Evolutionary conservation across 2,113 vertebrate genomes (phyloP), one percentile per base, ranked within the genome.

Genomic region (Pelobates fuscus): DNA sequence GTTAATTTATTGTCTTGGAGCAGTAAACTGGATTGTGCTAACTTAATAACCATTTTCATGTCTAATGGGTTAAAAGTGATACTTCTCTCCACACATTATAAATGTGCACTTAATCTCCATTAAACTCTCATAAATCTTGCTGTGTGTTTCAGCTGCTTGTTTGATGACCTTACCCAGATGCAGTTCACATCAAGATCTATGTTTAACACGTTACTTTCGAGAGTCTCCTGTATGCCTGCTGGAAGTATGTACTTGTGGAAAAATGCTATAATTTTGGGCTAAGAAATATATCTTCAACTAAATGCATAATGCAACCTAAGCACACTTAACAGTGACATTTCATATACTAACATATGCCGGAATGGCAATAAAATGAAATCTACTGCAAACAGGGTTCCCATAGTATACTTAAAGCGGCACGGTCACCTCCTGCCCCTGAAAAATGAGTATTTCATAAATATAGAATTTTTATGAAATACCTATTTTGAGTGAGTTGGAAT

Each of bases 161-260:
- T 76, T 65, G 57, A 76, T 76, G 66, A 67, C 66, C 72, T 62
- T 59, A 59, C 29, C 63, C 37, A 41, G 67, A 21, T 60, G 52
- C 14, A 32, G 55, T 63, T 59, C 54, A 58, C 54, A 67, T 67
- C 63, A 76, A 67, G 21, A 27, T 43, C 20, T 49, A 2, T 49
- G 63, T n/a, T 58, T 67, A 43, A 25, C 63, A 46, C 59, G 57
- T 67, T 44, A 67, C 29, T 73, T 67, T 37, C 59, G 30, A 29
- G 63, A 67, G 63, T 59, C 24, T 67, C n/a, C 25, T 43, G 59
- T 60, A 43, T 54, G n/a, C 15, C 24, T 46, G 59, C 41, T 67
- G 71, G 52, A 66, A 74, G 57, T 59, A 67, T 59, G 14, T 29
- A 21, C 24, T 46, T 52, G 52, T 62, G 46, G 59, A 67, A 66